Conservation (phyloP, 23 tunicate species). For the Phallusia fumigata region DNA sequence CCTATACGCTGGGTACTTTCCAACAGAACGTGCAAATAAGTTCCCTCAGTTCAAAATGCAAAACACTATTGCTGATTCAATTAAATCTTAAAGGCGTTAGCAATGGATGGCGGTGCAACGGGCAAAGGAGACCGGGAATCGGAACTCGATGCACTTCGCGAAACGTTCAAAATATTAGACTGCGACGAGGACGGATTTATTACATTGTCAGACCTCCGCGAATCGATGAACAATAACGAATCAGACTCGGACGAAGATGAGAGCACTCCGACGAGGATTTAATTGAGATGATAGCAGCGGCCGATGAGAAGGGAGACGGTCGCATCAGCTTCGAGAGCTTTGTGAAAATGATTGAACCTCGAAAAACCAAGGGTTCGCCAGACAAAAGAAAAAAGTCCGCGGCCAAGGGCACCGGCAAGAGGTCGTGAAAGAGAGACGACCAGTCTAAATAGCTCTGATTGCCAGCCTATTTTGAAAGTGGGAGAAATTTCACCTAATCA, state of each 20-base stretch:
- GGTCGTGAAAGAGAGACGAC: conserved; percentile 1
- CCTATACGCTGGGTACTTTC: too few species aligned
- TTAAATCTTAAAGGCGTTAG: conserved; percentile 15
- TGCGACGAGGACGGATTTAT: conserved; percentile 93
- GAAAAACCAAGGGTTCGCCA: not conserved
- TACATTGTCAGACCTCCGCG: conserved; percentile 68
- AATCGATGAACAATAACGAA: conserved; percentile 23
- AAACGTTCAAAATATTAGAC: conserved; percentile 89
- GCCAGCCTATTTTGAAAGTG: too few species aligned
- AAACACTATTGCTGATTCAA: too few species aligned
- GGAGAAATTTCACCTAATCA: too few species aligned
- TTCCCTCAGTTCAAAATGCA: too few species aligned
- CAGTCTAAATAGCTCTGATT: too few species aligned
- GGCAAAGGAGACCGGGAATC: conserved; percentile 11
- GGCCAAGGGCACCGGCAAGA: not conserved
- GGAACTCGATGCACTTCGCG: conserved; percentile 54
- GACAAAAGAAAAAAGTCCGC: not conserved
- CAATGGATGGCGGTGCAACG: conserved; percentile 5
- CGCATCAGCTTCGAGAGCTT: conserved; percentile 77
- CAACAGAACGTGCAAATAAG: too few species aligned
- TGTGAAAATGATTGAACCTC: conserved; percentile 52
- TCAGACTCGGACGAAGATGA: conserved; percentile 53
- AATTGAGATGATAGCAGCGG: conserved; percentile 86
- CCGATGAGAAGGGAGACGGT: conserved; percentile 78
- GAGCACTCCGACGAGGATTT: conserved; percentile 45